These are phyloP conservation scores for Chionoecetes opilio DNA, from an alignment of 1,140 invertebrate genomes.

Conservation along the genomic window DNA sequence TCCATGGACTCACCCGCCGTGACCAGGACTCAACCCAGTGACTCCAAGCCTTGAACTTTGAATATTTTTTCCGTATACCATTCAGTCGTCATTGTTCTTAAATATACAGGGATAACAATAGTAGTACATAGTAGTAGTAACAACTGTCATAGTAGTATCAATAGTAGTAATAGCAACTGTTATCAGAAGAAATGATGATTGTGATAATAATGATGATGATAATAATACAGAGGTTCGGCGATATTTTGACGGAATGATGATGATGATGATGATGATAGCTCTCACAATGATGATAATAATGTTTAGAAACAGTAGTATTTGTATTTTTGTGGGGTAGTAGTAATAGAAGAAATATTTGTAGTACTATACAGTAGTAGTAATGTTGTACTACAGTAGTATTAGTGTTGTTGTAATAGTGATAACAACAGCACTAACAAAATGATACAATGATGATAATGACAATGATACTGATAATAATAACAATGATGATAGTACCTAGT, in stretches of 20 bases:
- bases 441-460: slow-evolving; percentile 22
- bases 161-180: neutral
- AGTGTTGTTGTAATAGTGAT: neutral
- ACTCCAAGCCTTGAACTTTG: too few species aligned
- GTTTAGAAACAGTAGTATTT: neutral
- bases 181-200: neutral
- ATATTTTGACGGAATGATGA: too few species aligned
- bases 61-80: neutral
- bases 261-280: too few species aligned
- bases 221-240: neutral
- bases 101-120: neutral
- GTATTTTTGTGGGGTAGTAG: neutral
- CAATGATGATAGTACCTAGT: neutral
- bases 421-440: neutral
- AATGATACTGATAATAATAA: slow-evolving; percentile 37
- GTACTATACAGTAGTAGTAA: slow-evolving; percentile 29
- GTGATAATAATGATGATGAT: neutral
- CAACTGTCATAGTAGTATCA: neutral
- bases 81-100: too few species aligned
- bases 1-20: too few species aligned
- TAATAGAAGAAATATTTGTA: neutral
- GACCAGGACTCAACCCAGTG: too few species aligned
- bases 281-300: too few species aligned
- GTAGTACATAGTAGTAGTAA: neutral
- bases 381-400: too few species aligned